A percentile compares a stretch with the other conserved stretches of the same genome.
These are phyloP conservation scores for Australoheros facetus DNA, from an alignment of 2,797 vertebrate species.

Conservation along the genomic window DNA sequence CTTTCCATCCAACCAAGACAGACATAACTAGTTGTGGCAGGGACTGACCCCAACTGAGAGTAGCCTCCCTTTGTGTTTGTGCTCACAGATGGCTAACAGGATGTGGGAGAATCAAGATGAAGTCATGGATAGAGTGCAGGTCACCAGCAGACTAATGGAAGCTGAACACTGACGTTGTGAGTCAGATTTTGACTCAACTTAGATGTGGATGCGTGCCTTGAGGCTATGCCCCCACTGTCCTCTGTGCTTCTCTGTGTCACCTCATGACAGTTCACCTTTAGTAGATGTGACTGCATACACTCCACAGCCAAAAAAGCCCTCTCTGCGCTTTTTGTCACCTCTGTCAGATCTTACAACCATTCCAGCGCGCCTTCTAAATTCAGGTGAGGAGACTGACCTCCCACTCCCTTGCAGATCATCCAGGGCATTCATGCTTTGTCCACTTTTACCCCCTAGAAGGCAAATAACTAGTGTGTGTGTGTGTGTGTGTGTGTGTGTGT, in stretches of 20 bases:
- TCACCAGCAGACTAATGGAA: constrained; percentile 48
- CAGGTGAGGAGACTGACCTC: constrained; percentile 36
- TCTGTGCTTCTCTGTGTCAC: constrained; percentile 48
- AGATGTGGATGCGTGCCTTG: constrained; percentile 32
- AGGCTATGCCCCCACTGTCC: constrained; percentile 40
- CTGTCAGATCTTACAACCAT: constrained; percentile 36
- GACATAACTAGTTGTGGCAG: constrained; percentile 34
- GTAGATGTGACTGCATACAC: constrained; percentile 46
- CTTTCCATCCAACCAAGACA: constrained; percentile 24
- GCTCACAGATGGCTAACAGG: constrained; percentile 36
- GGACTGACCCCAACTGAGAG: constrained; percentile 17
- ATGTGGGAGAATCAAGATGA: constrained; percentile 31
- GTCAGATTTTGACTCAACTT: constrained; percentile 46
- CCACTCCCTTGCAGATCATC: constrained; percentile 4
- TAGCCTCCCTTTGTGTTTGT: constrained; percentile 10
- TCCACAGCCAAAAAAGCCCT: constrained; percentile 26
- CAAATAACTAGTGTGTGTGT: neutral
- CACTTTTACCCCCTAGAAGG: constrained; percentile 1
- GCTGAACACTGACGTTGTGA: constrained; percentile 42
- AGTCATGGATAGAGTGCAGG: constrained; percentile 33
- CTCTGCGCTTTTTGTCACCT: constrained; percentile 49
- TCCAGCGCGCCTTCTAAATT: constrained; percentile 14
- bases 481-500: no score
- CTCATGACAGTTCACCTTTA: constrained; percentile 31
- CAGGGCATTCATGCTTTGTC: constrained; percentile 6